A percentile compares a stretch with the other conserved stretches of the same genome.
phyloP scores from a whole-genome alignment of 2,113 vertebrate species.

The Hippocampus comes region DNA sequence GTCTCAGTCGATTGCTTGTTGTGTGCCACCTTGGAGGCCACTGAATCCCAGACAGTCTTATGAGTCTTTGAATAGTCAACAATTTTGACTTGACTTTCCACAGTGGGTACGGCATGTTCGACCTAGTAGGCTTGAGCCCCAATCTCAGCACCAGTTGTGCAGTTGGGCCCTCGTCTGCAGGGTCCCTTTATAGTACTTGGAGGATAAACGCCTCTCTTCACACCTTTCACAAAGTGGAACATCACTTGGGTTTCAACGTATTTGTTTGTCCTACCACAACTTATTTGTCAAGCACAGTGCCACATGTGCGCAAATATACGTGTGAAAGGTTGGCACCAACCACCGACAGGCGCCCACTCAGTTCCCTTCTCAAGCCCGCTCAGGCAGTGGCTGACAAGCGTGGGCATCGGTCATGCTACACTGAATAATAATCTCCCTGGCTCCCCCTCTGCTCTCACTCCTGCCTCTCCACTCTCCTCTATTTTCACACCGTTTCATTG shows the following conservation, averaged over 20 bases:
- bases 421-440: conserved; percentile 66
- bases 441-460: conserved; percentile 36
- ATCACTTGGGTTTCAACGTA: conserved; percentile 38
- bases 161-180: conserved; percentile 30
- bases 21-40: conserved; percentile 52
- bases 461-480: conserved; percentile 43
- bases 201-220: conserved; percentile 26
- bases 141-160: conserved; percentile 42
- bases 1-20: conserved; percentile 38
- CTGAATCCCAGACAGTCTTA: conserved; percentile 60
- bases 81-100: conserved; percentile 49
- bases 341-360: conserved; percentile 40
- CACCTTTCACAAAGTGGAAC: conserved; percentile 48
- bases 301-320: conserved; percentile 10
- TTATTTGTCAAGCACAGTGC: conserved; percentile 51
- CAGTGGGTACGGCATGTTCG: conserved; percentile 57
- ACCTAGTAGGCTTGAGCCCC: conserved; percentile 54
- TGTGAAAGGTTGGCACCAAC: conserved; percentile 51
- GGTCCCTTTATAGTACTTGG: conserved; percentile 22
- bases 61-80: conserved; percentile 61
- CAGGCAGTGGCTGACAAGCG: conserved; percentile 60
- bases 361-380: conserved; percentile 47
- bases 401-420: conserved; percentile 60
- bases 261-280: conserved; percentile 45
- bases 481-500: conserved; percentile 62